Percentiles rank a stretch among this genome's conserved stretches.
These are phyloP conservation scores for Astyanax mexicanus DNA, from an alignment of 2,797 vertebrate species.

Conservation along the genomic window DNA sequence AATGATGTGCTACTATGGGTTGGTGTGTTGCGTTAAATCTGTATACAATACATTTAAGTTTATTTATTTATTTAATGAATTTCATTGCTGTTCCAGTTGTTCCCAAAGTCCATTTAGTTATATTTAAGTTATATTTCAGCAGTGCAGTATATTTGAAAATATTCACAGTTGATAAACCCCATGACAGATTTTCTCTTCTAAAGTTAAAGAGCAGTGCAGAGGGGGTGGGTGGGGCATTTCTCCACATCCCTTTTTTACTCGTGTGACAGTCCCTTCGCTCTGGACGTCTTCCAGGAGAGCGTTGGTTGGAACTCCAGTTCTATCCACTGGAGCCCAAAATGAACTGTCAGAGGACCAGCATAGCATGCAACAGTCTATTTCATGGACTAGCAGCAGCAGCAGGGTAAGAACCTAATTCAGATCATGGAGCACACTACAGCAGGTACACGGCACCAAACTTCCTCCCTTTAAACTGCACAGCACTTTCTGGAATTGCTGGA, in stretches of 20 bases:
- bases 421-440: neutral
- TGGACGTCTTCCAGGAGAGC: conserved; percentile 16
- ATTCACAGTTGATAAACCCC: neutral
- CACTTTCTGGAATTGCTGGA: neutral
- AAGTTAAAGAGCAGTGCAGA: neutral
- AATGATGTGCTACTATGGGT: too few relatives aligned
- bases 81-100: too few relatives aligned
- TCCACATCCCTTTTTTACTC: neutral
- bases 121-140: neutral
- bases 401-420: conserved; percentile 4
- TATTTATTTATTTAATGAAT: too few relatives aligned
- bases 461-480: neutral
- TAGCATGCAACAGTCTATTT: conserved; percentile 71
- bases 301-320: conserved; percentile 12
- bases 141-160: neutral
- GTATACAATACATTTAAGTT: too few relatives aligned
- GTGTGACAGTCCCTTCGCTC: neutral
- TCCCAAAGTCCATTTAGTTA: neutral
- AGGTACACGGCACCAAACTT: neutral
- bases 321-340: conserved; percentile 31
- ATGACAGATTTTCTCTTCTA: conserved; percentile 1
- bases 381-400: conserved; percentile 70
- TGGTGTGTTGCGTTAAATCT: too few relatives aligned
- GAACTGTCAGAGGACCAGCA: conserved; percentile 14
- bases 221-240: neutral